These are phyloP conservation scores for Nycticebus coucang DNA, from an alignment of 2,113 vertebrate species.

Conservation along the genomic window DNA sequence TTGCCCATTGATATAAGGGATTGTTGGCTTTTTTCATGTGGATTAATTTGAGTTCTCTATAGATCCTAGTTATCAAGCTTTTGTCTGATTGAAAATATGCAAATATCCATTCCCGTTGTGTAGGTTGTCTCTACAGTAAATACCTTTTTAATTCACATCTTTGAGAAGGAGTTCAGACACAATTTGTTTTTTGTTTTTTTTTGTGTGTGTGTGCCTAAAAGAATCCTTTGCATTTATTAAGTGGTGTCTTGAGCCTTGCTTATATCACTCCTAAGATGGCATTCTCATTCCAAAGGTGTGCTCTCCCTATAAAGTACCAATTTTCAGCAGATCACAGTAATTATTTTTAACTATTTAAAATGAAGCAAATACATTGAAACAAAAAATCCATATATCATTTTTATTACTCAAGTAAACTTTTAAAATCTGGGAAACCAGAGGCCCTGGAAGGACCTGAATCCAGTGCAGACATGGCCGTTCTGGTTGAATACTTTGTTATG, in stretches of 20 bases:
- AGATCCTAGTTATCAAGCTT: too few species aligned
- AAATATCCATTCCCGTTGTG: too few species aligned
- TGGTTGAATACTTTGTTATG: background rate
- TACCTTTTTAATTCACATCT: constrained; percentile 7
- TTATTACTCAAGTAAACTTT: background rate
- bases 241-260: constrained; percentile 24
- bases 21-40: too few species aligned
- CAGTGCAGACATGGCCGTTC: background rate
- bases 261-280: background rate
- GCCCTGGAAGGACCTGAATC: background rate
- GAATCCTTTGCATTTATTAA: constrained; percentile 49
- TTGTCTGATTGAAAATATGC: too few species aligned
- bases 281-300: background rate
- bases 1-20: too few species aligned
- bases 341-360: constrained; percentile 53
- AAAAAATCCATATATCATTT: constrained; percentile 19
- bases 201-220: background rate
- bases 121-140: too few species aligned
- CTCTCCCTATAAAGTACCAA: constrained; percentile 11
- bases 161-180: background rate
- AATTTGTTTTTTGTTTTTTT: background rate
- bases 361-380: background rate
- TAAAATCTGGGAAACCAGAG: background rate
- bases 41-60: too few species aligned
- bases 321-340: background rate